A percentile compares a stretch with the other conserved stretches of the same genome.
Evolutionary conservation across 2,888 invertebrate genomes (phyloP).

Genomic region (Phymatocera aterrima): DNA sequence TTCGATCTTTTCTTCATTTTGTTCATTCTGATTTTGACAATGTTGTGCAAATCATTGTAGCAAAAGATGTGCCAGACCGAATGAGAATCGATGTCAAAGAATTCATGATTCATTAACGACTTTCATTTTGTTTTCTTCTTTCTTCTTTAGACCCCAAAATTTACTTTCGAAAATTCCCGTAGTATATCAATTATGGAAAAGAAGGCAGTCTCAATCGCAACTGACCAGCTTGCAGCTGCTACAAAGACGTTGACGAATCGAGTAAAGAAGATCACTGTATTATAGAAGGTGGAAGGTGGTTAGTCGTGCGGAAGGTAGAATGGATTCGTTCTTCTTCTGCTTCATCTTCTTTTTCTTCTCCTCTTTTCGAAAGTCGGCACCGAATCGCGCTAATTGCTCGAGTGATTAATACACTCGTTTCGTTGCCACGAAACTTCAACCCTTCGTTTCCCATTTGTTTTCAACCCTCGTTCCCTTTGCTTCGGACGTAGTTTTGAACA

Average conservation of each 20-base stretch:
- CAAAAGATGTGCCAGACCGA: background rate
- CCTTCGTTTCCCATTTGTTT: slow-evolving; percentile 51
- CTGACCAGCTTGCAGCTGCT: slow-evolving; percentile 52
- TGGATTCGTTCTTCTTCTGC: background rate
- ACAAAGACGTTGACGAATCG: slow-evolving; percentile 61
- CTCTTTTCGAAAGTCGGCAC: slow-evolving; percentile 61
- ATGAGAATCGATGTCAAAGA: background rate
- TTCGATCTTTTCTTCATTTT: too few relatives aligned
- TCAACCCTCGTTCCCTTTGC: slow-evolving; percentile 14
- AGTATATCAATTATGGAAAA: background rate
- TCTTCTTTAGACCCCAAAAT: too few relatives aligned
- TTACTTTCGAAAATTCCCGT: too few relatives aligned
- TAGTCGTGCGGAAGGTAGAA: background rate
- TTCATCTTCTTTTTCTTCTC: too few relatives aligned
- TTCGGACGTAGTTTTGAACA: slow-evolving; percentile 22
- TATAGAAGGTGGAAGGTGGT: background rate
- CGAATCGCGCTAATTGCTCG: slow-evolving; percentile 70
- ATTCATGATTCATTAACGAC: background rate
- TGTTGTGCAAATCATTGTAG: too few relatives aligned
- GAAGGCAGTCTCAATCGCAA: background rate
- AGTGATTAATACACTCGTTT: slow-evolving; percentile 69
- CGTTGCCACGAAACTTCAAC: slow-evolving; percentile 68
- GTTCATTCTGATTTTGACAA: too few relatives aligned
- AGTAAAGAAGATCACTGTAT: slow-evolving; percentile 57
- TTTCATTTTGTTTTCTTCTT: too few relatives aligned